Conservation (phyloP, 1,140 invertebrate species). For the Hylyphantes graminicola region DNA sequence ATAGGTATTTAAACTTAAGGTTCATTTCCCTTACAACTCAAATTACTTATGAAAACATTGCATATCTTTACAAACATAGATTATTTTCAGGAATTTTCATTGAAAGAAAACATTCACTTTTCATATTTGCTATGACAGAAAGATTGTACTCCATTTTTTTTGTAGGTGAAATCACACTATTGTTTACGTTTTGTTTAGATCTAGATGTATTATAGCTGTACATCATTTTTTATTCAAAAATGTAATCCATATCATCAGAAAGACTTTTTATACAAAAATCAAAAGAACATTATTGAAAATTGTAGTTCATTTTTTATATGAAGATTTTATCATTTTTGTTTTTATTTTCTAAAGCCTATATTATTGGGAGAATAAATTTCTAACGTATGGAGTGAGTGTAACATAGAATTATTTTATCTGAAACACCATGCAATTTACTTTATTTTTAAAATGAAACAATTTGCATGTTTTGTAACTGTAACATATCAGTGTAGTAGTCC, state of each 20-base stretch:
- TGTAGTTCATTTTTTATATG: background rate
- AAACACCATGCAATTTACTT: constrained; percentile 12
- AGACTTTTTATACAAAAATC: background rate
- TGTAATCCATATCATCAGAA: constrained; percentile 13
- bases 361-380: too few relatives aligned
- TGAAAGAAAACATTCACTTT: background rate
- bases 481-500: constrained; percentile 57
- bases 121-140: background rate
- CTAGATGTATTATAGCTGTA: too few relatives aligned
- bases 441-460: constrained; percentile 46
- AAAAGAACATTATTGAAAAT: background rate
- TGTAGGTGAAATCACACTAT: background rate
- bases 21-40: too few relatives aligned
- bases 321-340: background rate
- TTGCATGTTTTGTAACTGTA: constrained; percentile 40
- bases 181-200: constrained; percentile 2
- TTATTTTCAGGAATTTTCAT: too few relatives aligned
- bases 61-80: too few relatives aligned
- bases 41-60: too few relatives aligned
- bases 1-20: too few relatives aligned
- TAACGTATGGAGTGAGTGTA: too few relatives aligned
- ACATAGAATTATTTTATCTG: too few relatives aligned
- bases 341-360: too few relatives aligned
- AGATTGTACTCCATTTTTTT: constrained; percentile 17
- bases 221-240: background rate